Conservation (phyloP, 2,797 vertebrate genomes). For the Sebastes diaconus region DNA sequence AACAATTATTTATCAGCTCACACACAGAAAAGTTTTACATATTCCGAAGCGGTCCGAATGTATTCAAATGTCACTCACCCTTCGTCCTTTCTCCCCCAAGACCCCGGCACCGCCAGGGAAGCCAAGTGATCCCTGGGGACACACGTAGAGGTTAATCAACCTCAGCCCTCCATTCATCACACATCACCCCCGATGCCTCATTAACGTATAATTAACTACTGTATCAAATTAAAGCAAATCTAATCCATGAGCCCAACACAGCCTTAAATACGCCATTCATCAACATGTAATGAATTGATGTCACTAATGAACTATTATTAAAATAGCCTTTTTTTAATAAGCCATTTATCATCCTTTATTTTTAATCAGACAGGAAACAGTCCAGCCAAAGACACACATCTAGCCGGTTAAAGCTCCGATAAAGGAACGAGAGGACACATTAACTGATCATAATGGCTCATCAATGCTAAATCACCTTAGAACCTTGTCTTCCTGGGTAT, state of each 20-base stretch:
- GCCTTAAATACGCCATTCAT: slow-evolving; percentile 82
- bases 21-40: background rate
- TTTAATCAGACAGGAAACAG: slow-evolving; percentile 75
- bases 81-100: slow-evolving; percentile 91
- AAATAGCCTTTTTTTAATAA: slow-evolving; percentile 75
- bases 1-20: slow-evolving; percentile 22
- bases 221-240: slow-evolving; percentile 79
- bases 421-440: slow-evolving; percentile 36
- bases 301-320: slow-evolving; percentile 82
- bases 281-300: slow-evolving; percentile 78
- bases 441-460: slow-evolving; percentile 40
- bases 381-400: slow-evolving; percentile 48
- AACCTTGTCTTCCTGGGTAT: slow-evolving; percentile 91
- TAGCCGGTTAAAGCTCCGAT: slow-evolving; percentile 39
- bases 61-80: slow-evolving; percentile 78
- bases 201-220: slow-evolving; percentile 83
- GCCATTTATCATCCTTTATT: slow-evolving; percentile 77
- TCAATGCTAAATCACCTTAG: slow-evolving; percentile 86
- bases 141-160: slow-evolving; percentile 77
- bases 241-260: slow-evolving; percentile 74
- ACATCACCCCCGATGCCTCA: slow-evolving; percentile 74
- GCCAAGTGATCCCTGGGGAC: slow-evolving; percentile 88
- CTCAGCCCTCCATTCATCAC: slow-evolving; percentile 71
- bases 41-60: slow-evolving; percentile 2
- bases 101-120: slow-evolving; percentile 85